Evolutionary conservation across 23 tunicate genomes (phyloP).

Genomic region (Ascidia mentula): DNA sequence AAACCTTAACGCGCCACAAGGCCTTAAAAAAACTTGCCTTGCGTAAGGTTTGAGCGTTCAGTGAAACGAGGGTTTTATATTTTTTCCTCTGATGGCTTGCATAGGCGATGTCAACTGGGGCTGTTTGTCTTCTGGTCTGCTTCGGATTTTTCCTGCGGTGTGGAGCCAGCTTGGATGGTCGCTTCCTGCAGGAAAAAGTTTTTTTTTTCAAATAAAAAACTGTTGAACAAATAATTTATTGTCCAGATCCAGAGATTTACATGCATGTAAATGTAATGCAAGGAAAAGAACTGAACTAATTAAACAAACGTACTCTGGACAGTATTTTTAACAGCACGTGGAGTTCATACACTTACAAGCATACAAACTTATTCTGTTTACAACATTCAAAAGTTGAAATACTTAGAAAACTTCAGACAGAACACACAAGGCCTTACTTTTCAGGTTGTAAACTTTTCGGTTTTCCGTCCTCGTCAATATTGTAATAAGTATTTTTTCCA

Average conservation of each 20-base stretch:
- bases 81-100: slow-evolving; percentile 65
- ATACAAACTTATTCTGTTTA: no score
- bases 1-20: no score
- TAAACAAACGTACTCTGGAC: not conserved
- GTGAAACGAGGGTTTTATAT: slow-evolving; percentile 79
- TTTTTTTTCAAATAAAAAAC: no score
- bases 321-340: no score
- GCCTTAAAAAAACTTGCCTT: slow-evolving; percentile 66
- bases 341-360: no score
- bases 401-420: no score
- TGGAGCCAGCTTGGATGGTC: slow-evolving; percentile 12
- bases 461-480: slow-evolving; percentile 23
- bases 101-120: slow-evolving; percentile 56
- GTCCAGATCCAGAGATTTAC: not conserved
- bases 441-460: slow-evolving; percentile 2
- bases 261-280: not conserved
- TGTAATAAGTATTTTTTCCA: slow-evolving; percentile 33
- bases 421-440: not conserved
- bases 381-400: no score
- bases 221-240: no score
- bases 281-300: not conserved
- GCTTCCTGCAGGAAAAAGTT: slow-evolving; percentile 16
- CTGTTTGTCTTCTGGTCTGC: slow-evolving; percentile 57
- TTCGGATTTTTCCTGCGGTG: slow-evolving; percentile 33
- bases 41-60: slow-evolving; percentile 80